These are phyloP conservation scores for Microtus pennsylvanicus DNA, from an alignment of 2,113 vertebrate species.

Conservation along the genomic window DNA sequence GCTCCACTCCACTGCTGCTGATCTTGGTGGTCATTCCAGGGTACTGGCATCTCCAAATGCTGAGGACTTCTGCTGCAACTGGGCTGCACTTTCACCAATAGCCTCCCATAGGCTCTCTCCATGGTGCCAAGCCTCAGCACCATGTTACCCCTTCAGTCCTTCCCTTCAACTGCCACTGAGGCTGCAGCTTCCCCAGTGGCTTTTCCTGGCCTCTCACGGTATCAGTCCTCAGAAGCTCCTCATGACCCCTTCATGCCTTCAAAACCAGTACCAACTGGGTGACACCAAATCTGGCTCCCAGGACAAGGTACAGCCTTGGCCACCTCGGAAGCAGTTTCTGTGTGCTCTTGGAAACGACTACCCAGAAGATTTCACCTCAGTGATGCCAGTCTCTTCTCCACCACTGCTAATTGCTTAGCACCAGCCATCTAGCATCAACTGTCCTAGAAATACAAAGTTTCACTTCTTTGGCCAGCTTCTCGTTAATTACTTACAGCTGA, in stretches of 20 bases:
- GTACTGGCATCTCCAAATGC: neutral
- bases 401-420: neutral
- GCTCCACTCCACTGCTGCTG: neutral
- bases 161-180: neutral
- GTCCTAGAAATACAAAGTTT: no score
- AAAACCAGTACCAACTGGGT: neutral
- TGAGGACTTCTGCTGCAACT: neutral
- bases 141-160: neutral
- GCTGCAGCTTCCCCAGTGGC: accelerated
- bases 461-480: no score
- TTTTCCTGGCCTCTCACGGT: neutral
- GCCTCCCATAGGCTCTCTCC: neutral
- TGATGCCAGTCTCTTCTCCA: neutral
- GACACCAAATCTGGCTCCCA: neutral
- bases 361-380: neutral
- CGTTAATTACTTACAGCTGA: no score
- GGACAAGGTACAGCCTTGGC: neutral
- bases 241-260: neutral
- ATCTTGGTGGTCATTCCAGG: neutral
- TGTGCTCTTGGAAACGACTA: neutral
- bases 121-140: neutral
- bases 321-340: neutral
- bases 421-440: no score
- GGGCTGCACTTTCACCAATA: neutral
- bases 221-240: neutral